Conservation (phyloP, 2,888 invertebrate genomes). For the Punctoribates punctum region DNA sequence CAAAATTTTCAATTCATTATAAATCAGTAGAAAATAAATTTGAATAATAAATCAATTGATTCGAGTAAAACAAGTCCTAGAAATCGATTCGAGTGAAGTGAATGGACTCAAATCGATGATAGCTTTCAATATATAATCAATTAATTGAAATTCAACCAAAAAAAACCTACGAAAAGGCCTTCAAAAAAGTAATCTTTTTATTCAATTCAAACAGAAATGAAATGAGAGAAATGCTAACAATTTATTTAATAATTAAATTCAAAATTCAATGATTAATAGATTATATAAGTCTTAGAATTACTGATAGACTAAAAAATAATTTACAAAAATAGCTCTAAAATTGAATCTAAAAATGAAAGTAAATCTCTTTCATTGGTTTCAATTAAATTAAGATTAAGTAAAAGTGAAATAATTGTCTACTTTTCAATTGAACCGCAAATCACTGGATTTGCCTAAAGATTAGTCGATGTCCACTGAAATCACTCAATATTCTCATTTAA, state of each 20-base stretch:
- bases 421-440: neutral
- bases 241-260: neutral
- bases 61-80: no score
- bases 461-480: constrained; percentile 8
- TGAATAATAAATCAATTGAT: no score
- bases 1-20: no score
- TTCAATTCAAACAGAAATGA: no score
- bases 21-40: no score
- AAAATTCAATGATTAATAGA: constrained; percentile 3
- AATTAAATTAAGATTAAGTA: constrained; percentile 3
- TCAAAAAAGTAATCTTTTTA: neutral
- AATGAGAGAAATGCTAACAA: no score
- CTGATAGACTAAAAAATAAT: constrained; percentile 32
- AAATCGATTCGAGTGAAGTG: no score
- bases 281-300: neutral
- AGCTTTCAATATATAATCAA: no score
- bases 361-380: neutral
- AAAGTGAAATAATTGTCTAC: constrained; percentile 23
- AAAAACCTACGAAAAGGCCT: no score
- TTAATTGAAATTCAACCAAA: no score
- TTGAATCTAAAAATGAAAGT: constrained; percentile 3
- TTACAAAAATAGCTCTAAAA: constrained; percentile 34
- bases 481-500: neutral
- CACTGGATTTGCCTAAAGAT: neutral
- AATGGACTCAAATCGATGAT: no score